Base-by-base conservation (phyloP, 2,797 vertebrate genomes). In the Cetoscarus ocellatus region DNA sequence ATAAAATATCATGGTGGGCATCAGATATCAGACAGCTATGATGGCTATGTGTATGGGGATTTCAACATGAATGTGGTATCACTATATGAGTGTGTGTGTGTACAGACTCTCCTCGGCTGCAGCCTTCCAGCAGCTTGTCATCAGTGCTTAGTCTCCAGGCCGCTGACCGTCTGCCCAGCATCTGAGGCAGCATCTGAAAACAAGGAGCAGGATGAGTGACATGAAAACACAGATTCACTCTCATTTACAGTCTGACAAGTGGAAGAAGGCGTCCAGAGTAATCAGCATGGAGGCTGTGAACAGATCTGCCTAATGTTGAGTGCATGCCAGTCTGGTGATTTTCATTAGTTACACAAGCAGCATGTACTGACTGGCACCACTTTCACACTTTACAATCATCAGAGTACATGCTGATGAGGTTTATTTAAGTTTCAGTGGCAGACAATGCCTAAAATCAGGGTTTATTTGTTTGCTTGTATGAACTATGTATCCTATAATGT, bases 51-150 rank as follows among this genome's bases (percentile, higher is more conserved):
- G 70, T 58, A 71, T 68, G 52, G 61, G 73, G 58, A 51, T 52
- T 62, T 70, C 8, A 19, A 58, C 61, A 36, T 43, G 69, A 67
- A 64, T 63, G 70, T 74, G 79, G 47, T 52, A 73, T 66, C 0
- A 49, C 45, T 39, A 42, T 15, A 35, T 56, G 73, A 57, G 69
- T 62, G 60, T 73, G 51, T 61, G 51, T 62, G 38, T 40, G 65
- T 75, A 80, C 69, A 82, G 65, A 70, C 80, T 87, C 58, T 86
- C 69, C 70, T 64, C 27, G 57, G 10, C 73, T 43, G 71, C 71
- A 80, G 75, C 77, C 58, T 67, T 90, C 85, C 87, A 88, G 72
- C 61, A 80, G 71, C 85, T 79, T 91, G 89, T 92, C 91, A 91
- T 85, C 90, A 49, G 80, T 14, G 82, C 82, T 89, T 83, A 88